Evolutionary conservation across 2,113 vertebrate genomes (phyloP), one percentile per base, ranked within the genome.

Genomic region (Seriola quinqueradiata): DNA sequence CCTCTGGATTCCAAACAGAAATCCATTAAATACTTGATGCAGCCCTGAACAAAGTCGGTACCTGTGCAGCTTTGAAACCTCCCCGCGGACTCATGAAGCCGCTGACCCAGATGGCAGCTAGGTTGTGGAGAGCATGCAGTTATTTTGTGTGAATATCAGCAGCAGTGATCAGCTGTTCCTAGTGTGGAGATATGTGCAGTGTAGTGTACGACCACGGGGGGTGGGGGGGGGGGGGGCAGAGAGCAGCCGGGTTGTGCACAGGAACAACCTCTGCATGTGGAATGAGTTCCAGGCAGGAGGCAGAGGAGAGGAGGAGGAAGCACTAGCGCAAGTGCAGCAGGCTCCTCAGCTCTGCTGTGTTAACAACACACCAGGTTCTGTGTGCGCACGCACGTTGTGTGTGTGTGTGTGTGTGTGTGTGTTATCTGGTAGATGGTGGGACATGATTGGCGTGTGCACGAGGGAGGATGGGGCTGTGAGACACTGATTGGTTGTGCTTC

Each of bases 281-380:
- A 90, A 94, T 94, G 84, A 95, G 87, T 61, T 84, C 23, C 59
- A 66, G 63, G 60, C 64, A 54, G 73, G 59, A 78, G 32, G 70
- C 54, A 75, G 88, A 48, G 23, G 76, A 85, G 68, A 72, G 67
- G 79, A 83, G 77, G 85, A 85, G 68, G 73, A 75, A 44, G 79
- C 77, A 73, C 69, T 86, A 76, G 81, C 16, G 89, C 71, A 72
- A 76, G 65, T 60, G 70, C 79, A 80, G 77, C 76, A 79, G 40
- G 28, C 70, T 84, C 55, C 82, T 75, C 77, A 76, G 76, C 94
- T 60, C 94, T 94, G 66, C 93, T 93, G 83, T 96, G 93, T 91
- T 96, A 96, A 8, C 96, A 92, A 55, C 94, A 94, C 4, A 95
- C 92, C 67, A 95, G 93, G 84, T 90, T 68, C 96, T 72, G 19